These are phyloP conservation scores for Myotis daubentonii DNA, from an alignment of 2,797 vertebrate genomes.

Conservation along the genomic window DNA sequence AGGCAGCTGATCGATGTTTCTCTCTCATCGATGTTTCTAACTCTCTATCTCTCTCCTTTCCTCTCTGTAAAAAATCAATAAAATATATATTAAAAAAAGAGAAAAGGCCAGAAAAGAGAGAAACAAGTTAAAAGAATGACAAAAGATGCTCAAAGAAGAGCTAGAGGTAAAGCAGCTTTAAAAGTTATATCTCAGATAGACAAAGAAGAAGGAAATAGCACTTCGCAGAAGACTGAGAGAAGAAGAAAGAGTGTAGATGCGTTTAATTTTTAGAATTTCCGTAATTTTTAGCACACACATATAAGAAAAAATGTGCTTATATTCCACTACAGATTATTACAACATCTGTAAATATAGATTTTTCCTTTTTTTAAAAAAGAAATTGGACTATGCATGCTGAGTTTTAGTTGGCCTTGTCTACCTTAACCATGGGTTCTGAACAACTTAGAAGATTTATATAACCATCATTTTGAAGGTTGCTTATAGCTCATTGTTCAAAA, in stretches of 20 bases:
- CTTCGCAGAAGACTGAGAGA: background rate
- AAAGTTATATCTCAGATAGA: background rate
- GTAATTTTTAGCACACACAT: background rate
- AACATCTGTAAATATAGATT: background rate
- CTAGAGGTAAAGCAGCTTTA: background rate
- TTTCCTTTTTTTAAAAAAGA: background rate
- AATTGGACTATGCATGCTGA: background rate
- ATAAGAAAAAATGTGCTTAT: background rate
- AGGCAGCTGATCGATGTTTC: too few relatives aligned
- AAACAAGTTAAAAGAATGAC: background rate
- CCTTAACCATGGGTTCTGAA: background rate
- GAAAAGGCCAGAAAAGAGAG: background rate
- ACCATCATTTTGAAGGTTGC: conserved; percentile 4
- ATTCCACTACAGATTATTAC: background rate
- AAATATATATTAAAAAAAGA: background rate
- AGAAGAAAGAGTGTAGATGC: background rate
- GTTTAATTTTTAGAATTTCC: background rate
- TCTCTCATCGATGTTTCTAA: too few relatives aligned
- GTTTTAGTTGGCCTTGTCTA: background rate
- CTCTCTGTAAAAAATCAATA: too few relatives aligned
- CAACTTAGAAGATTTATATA: background rate
- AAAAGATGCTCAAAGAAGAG: background rate
- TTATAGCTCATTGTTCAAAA: background rate
- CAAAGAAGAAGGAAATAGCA: background rate
- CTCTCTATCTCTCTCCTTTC: too few relatives aligned